These are phyloP conservation scores for Caenorhabditis wallacei DNA, from an alignment of 2,888 invertebrate species.

Conservation along the genomic window DNA sequence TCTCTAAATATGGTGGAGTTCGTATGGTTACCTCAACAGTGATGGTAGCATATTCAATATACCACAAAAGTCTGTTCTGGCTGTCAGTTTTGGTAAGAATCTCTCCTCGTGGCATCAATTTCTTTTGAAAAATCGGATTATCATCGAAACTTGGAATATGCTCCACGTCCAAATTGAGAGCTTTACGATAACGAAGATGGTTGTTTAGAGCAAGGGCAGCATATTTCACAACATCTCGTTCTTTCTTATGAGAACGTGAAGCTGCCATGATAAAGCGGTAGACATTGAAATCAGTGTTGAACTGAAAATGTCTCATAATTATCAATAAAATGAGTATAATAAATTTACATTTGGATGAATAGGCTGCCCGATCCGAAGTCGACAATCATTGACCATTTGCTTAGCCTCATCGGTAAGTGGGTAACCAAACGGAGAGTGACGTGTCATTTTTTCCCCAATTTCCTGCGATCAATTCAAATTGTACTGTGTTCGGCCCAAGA, in stretches of 20 bases:
- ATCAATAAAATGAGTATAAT: no score
- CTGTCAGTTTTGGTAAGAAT: slow-evolving; percentile 71
- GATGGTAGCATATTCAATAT: slow-evolving; percentile 82
- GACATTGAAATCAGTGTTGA: slow-evolving; percentile 83
- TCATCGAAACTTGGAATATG: slow-evolving; percentile 78
- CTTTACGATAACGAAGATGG: slow-evolving; percentile 80
- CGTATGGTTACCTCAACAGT: slow-evolving; percentile 77
- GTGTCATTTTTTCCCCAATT: slow-evolving; percentile 45
- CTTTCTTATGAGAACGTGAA: slow-evolving; percentile 75
- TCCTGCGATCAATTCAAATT: background rate
- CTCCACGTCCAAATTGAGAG: slow-evolving; percentile 78
- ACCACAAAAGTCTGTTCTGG: slow-evolving; percentile 82
- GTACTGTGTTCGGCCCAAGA: background rate
- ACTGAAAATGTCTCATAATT: no score
- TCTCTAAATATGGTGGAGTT: no score
- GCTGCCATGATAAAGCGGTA: slow-evolving; percentile 82
- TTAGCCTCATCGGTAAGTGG: slow-evolving; percentile 76
- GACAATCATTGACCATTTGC: slow-evolving; percentile 78
- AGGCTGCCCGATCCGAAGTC: slow-evolving; percentile 75
- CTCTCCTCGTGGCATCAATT: slow-evolving; percentile 80
- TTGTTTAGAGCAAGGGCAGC: slow-evolving; percentile 80
- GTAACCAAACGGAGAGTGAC: slow-evolving; percentile 76
- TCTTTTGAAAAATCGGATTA: slow-evolving; percentile 79
- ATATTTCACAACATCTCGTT: slow-evolving; percentile 78
- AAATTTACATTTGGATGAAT: slow-evolving; percentile 79